Conservation (phyloP, 2,797 vertebrate genomes). For the Onychomys arenicola region DNA sequence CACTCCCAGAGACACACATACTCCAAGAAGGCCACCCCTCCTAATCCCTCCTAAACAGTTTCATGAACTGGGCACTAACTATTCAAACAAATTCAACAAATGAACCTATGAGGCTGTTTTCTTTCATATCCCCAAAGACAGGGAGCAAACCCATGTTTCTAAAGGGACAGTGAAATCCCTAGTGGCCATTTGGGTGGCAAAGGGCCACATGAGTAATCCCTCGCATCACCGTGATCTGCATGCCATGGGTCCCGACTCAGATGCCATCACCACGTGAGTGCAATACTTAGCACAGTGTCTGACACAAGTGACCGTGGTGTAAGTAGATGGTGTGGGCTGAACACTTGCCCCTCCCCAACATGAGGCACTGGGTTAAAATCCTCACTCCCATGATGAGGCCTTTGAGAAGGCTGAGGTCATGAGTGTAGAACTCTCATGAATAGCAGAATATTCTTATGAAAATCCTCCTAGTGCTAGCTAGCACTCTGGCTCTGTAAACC, state of each 20-base stretch:
- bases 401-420: neutral
- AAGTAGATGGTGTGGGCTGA: too few relatives aligned
- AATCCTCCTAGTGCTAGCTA: neutral
- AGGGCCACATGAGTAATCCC: fast-evolving
- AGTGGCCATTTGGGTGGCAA: fast-evolving
- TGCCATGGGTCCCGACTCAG: fast-evolving
- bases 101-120: neutral
- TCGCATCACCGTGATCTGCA: fast-evolving
- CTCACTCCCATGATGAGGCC: neutral
- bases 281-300: fast-evolving
- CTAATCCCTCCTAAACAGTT: neutral
- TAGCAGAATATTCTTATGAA: too few relatives aligned
- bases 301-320: fast-evolving
- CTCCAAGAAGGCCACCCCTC: neutral
- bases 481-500: neutral
- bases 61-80: neutral
- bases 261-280: fast-evolving
- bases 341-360: fast-evolving
- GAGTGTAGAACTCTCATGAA: neutral
- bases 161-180: neutral
- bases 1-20: too few relatives aligned
- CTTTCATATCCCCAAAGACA: neutral
- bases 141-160: neutral
- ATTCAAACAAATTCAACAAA: too few relatives aligned
- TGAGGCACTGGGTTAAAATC: neutral